A percentile compares a stretch with the other conserved stretches of the same genome.
Conservation (phyloP, 1,140 invertebrate genomes). For the Pseudomyrmex flavicornis region DNA sequence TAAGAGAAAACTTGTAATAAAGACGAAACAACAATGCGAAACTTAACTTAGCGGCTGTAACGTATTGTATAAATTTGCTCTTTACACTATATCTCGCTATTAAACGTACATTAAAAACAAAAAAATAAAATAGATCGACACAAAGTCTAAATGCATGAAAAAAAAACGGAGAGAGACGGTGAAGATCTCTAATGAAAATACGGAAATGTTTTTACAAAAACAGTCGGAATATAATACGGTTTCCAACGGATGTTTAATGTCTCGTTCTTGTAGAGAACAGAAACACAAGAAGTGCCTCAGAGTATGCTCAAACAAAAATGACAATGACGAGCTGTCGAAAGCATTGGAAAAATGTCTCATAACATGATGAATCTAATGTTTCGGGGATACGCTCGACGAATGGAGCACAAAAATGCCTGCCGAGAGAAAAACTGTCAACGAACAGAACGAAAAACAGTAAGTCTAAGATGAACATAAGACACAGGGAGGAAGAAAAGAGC, state of each 20-base stretch:
- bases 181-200: no score
- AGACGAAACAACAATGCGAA: slow-evolving; percentile 9
- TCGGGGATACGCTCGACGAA: neutral
- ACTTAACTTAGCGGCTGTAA: slow-evolving; percentile 60
- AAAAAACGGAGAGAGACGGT: neutral
- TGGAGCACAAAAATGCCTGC: slow-evolving; percentile 5
- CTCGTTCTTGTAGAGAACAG: neutral
- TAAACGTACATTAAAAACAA: slow-evolving; percentile 25
- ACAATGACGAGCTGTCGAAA: slow-evolving; percentile 18
- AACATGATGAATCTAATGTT: neutral
- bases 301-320: neutral
- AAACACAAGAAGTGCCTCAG: neutral
- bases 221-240: neutral
- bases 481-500: slow-evolving; percentile 45
- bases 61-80: slow-evolving; percentile 41
- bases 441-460: slow-evolving; percentile 34
- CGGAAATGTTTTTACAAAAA: neutral
- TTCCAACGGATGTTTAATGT: slow-evolving; percentile 14
- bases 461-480: slow-evolving; percentile 31
- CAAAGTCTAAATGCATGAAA: slow-evolving; percentile 53
- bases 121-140: slow-evolving; percentile 20
- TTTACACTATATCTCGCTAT: slow-evolving; percentile 44
- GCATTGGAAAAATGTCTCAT: neutral
- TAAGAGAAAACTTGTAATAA: slow-evolving; percentile 57
- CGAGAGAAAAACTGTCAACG: slow-evolving; percentile 2